Evolutionary conservation across 2,797 vertebrate species (phyloP).

Genomic region (Psittacula echo): DNA sequence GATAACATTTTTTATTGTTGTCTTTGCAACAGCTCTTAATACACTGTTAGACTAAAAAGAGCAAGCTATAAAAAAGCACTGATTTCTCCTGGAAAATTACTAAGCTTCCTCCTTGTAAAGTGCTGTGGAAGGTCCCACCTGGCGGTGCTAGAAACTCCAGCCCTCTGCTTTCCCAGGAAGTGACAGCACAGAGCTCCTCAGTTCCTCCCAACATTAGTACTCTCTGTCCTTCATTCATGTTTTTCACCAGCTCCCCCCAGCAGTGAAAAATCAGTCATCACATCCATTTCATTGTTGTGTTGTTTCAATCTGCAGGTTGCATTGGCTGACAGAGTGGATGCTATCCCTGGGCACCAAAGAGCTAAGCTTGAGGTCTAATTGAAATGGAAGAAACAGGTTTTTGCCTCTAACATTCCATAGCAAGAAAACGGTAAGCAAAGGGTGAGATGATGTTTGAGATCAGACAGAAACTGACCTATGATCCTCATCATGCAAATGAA

Average conservation of each 20-base stretch:
- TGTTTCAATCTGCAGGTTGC: not conserved
- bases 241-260: not conserved
- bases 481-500: conserved; percentile 17
- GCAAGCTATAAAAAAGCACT: not conserved
- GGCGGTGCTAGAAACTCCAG: not conserved
- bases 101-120: not conserved
- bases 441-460: not conserved
- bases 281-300: not conserved
- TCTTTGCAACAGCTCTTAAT: not conserved
- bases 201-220: not conserved
- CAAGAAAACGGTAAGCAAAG: not conserved
- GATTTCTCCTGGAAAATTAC: not conserved
- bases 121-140: not conserved
- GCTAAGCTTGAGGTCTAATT: not conserved
- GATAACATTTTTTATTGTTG: not conserved
- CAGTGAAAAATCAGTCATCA: not conserved
- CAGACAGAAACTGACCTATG: not conserved
- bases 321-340: not conserved
- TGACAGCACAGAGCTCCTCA: not conserved
- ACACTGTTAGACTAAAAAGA: not conserved
- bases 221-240: not conserved
- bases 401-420: not conserved
- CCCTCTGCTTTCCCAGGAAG: not conserved
- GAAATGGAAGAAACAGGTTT: not conserved
- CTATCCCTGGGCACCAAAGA: not conserved